Base-by-base conservation (phyloP, 30 jellyfish, hydroid and myxozoan species). In the Hydra vulgaris region DNA sequence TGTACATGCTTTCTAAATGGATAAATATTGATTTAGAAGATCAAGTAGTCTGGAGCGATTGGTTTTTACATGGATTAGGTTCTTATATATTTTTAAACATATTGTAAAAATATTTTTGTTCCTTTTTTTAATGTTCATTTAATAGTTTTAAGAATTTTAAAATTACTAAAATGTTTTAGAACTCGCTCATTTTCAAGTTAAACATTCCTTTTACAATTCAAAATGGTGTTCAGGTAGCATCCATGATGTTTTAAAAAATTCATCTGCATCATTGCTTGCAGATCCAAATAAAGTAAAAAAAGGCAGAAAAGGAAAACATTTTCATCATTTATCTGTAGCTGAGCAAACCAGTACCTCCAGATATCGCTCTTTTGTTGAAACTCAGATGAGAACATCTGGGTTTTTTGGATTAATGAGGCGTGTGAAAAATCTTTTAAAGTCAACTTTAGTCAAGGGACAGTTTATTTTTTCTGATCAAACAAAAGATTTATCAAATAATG, bases 21-120 rank as follows among this genome's bases (percentile, higher is more conserved):
- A 78, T 89, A 55, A 90, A 81, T 69, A 80, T 89, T 53, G 87
- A 89, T 26, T 80, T 71, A 20, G 89, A 79, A 12, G 95, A 89
- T 52, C 72, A 27, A 26, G 18, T 85, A 21, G 85, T 82, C 17
- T 89, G 95, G 95, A 82, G 80, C 23, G 96, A 89, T 73, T 89
- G 96, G 96, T 76, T 82, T 76, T 94, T 79, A 26, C 90, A 80
- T 75, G 96, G 96, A 7, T 87, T 89, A 26, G 95, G 95, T 84
- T 18, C 1, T 86, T n/a, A 12, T 12, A 40, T 40, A 40, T 79
- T 21, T 26, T 79, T 66, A 18, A 53, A 12, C 15, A 75, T 17
- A 25, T 18, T 18, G 1, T 24, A 17, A 18, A 22, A n/a, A 40
- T 12, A 24, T 22, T 18, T 25, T 70, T 22, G 7, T 3, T 73